Evolutionary conservation across 2,888 invertebrate species (phyloP).

Genomic region (Hyposoter didymator): DNA sequence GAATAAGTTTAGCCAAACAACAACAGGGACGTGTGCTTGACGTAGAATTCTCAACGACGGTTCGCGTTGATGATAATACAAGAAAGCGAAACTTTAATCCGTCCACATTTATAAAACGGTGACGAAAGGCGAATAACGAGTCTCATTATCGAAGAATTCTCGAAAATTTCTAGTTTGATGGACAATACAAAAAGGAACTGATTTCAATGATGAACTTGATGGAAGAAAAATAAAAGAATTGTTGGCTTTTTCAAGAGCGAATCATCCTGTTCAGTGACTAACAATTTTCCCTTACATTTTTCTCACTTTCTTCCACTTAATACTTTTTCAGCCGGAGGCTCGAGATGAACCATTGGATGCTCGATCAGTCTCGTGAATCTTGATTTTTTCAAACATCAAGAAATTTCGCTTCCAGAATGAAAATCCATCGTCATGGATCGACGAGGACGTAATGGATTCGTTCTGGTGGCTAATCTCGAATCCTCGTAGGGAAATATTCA

Average conservation of each 20-base stretch:
- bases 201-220: conserved; percentile 7
- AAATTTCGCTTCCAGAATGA: conserved; percentile 17
- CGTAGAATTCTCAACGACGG: conserved; percentile 40
- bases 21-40: conserved; percentile 23
- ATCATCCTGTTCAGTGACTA: conserved; percentile 37
- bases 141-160: conserved; percentile 43
- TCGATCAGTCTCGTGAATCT: conserved; percentile 51
- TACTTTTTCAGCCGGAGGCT: conserved; percentile 59
- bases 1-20: conserved; percentile 57
- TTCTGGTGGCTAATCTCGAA: conserved; percentile 22
- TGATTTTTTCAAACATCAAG: conserved; percentile 28
- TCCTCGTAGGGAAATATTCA: conserved; percentile 59
- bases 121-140: conserved; percentile 44
- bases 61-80: conserved; percentile 22
- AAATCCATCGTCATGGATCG: conserved; percentile 26
- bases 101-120: conserved; percentile 43
- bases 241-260: conserved; percentile 39
- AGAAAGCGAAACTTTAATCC: conserved; percentile 13
- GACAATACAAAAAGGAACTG: conserved; percentile 24
- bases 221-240: conserved; percentile 17
- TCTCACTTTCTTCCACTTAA: conserved; percentile 24
- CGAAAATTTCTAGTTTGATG: conserved; percentile 25
- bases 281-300: conserved; percentile 22
- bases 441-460: no score
- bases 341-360: conserved; percentile 46